Evolutionary conservation across 2,113 vertebrate species (phyloP).

Genomic region (Telmatochromis sp.): DNA sequence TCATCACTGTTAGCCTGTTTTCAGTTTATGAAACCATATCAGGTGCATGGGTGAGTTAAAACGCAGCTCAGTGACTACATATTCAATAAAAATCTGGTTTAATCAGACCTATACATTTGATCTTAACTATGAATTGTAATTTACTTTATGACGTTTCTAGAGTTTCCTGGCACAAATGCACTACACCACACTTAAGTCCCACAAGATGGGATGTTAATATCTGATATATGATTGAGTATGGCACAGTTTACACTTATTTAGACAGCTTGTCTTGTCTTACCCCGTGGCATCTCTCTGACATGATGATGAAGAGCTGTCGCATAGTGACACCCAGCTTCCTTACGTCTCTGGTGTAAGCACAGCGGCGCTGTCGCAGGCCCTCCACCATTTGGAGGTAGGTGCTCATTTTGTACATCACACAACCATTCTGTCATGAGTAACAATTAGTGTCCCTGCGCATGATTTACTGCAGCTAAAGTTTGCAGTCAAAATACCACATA

Average conservation of each 20-base stretch:
- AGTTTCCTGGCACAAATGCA: neutral
- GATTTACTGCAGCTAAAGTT: neutral
- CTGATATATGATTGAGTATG: neutral
- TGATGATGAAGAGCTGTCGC: conserved; percentile 57
- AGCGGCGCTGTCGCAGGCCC: conserved; percentile 33
- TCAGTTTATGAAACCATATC: neutral
- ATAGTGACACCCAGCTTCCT: conserved; percentile 5
- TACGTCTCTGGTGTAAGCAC: conserved; percentile 40
- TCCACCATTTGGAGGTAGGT: conserved; percentile 47
- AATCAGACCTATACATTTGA: neutral
- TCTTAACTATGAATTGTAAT: neutral
- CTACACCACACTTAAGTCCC: neutral
- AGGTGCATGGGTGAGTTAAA: neutral
- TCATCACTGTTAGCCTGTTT: neutral
- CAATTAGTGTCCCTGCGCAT: conserved; percentile 9
- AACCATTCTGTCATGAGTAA: conserved; percentile 54
- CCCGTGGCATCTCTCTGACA: conserved; percentile 54
- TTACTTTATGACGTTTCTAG: neutral
- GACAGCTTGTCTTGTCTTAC: conserved; percentile 13
- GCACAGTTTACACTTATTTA: neutral
- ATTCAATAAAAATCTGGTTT: neutral
- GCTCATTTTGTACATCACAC: conserved; percentile 56
- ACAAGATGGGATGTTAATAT: neutral
- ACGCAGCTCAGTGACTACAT: neutral
- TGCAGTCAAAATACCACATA: neutral